Percentiles rank a stretch among this genome's conserved stretches.
These are phyloP conservation scores for Leucoraja erinaceus DNA, from an alignment of 2,113 vertebrate genomes.

Conservation along the genomic window DNA sequence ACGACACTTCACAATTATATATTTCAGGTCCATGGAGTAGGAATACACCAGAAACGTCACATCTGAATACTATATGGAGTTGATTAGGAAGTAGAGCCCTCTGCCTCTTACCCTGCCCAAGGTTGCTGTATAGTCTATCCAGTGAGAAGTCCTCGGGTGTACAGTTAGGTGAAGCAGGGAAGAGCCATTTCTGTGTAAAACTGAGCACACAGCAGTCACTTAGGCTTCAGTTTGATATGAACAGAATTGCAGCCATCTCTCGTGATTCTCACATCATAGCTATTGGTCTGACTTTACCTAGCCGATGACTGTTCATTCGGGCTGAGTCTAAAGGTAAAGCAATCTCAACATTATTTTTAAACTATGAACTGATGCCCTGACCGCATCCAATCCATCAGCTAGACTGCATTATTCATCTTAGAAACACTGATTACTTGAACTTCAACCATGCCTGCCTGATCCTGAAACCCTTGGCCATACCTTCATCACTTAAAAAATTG, in stretches of 20 bases:
- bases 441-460: too few relatives aligned
- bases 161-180: too few relatives aligned
- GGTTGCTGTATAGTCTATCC: too few relatives aligned
- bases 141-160: too few relatives aligned
- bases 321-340: background rate
- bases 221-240: background rate
- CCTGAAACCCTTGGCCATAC: background rate
- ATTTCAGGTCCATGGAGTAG: too few relatives aligned
- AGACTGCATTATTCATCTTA: background rate
- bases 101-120: too few relatives aligned
- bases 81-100: too few relatives aligned
- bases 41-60: too few relatives aligned
- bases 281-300: background rate
- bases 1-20: too few relatives aligned
- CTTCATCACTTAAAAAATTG: background rate
- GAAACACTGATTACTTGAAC: background rate
- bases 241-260: background rate
- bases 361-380: background rate
- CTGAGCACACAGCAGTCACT: too few relatives aligned
- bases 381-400: background rate
- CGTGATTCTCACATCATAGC: background rate
- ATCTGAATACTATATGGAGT: too few relatives aligned
- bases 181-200: too few relatives aligned
- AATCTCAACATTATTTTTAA: background rate
- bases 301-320: background rate